These are phyloP conservation scores for Cairina moschata DNA, from an alignment of 2,113 vertebrate genomes.

Conservation along the genomic window DNA sequence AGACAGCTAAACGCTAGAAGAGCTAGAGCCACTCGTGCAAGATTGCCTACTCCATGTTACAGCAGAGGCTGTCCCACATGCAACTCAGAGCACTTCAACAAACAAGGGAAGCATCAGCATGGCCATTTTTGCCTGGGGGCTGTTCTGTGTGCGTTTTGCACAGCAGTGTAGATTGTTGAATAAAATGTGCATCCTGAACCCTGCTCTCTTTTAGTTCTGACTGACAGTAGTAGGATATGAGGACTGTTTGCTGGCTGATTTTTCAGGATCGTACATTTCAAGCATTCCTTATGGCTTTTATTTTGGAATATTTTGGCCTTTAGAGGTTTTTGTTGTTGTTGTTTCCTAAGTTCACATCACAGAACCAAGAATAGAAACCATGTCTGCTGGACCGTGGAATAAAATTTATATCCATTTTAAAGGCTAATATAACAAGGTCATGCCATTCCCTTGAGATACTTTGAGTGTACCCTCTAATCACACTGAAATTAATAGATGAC, in stretches of 20 bases:
- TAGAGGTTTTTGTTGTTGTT: neutral
- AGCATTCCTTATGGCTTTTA: neutral
- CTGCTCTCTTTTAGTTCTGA: neutral
- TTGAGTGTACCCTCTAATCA: slow-evolving; percentile 9
- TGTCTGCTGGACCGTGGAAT: neutral
- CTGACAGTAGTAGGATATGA: neutral
- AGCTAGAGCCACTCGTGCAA: neutral
- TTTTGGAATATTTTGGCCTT: neutral
- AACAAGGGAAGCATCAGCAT: neutral
- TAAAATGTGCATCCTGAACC: neutral
- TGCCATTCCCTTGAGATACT: neutral
- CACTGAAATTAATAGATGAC: neutral
- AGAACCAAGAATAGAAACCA: neutral
- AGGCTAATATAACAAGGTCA: slow-evolving; percentile 17
- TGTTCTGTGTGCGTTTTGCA: neutral
- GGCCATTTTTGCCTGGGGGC: neutral
- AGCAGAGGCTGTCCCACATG: neutral
- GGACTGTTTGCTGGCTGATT: neutral
- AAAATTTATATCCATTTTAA: slow-evolving; percentile 37
- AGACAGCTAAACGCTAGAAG: neutral
- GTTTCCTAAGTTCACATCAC: neutral
- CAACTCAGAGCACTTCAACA: accelerated
- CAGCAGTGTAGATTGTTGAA: neutral
- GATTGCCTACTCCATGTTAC: accelerated
- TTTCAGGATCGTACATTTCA: neutral